These are phyloP conservation scores for Echeneis naucrates DNA, from an alignment of 2,797 vertebrate species.

Conservation along the genomic window DNA sequence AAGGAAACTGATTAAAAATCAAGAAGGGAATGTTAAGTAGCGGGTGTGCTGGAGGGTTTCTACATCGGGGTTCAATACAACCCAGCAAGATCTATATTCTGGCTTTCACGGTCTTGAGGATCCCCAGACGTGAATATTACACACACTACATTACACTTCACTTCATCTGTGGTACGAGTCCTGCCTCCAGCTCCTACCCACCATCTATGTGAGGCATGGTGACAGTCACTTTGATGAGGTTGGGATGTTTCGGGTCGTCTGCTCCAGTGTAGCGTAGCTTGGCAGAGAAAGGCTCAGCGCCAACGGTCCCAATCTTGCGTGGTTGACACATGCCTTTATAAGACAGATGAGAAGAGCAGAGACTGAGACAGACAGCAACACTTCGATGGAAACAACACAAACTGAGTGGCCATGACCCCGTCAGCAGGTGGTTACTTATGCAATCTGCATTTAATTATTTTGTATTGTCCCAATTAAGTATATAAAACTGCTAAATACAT, in stretches of 20 bases:
- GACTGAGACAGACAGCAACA: conserved; percentile 12
- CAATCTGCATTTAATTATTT: conserved; percentile 8
- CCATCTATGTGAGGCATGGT: conserved; percentile 96
- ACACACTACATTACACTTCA: conserved; percentile 65
- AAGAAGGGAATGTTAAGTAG: conserved; percentile 67
- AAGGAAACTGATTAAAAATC: conserved; percentile 72
- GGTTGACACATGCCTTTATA: conserved; percentile 92
- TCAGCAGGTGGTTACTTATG: conserved; percentile 4
- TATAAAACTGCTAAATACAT: background rate
- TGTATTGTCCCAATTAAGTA: background rate
- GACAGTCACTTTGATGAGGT: conserved; percentile 94
- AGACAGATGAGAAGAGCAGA: conserved; percentile 38
- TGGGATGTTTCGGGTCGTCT: conserved; percentile 89
- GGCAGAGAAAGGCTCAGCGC: conserved; percentile 96
- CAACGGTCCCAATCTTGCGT: conserved; percentile 89
- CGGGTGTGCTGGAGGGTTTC: conserved; percentile 51
- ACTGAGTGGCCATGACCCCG: background rate
- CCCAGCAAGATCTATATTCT: conserved; percentile 64
- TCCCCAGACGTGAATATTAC: conserved; percentile 66
- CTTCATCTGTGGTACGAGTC: conserved; percentile 52
- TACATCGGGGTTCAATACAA: conserved; percentile 47
- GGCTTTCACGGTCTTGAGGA: conserved; percentile 62
- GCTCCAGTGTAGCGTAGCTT: conserved; percentile 93
- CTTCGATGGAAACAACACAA: background rate
- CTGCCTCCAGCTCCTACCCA: conserved; percentile 74